A percentile compares a stretch with the other conserved stretches of the same genome.
Conservation (phyloP, 2,888 invertebrate genomes). For the Bombylius major region DNA sequence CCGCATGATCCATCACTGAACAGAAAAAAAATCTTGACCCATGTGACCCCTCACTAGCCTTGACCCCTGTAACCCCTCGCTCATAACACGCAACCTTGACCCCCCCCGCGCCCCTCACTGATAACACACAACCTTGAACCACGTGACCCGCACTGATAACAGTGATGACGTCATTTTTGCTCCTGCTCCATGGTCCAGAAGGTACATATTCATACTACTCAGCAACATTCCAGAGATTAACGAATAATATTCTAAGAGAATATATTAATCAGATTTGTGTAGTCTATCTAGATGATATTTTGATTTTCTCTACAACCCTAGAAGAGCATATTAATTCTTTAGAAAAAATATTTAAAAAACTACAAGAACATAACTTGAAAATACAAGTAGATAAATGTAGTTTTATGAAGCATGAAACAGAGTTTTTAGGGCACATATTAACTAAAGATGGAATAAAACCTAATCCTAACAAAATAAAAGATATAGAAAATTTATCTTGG, state of each 20-base stretch:
- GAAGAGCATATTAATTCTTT: conserved; percentile 19
- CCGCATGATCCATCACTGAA: too few relatives aligned
- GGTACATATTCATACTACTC: too few relatives aligned
- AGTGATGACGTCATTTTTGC: too few relatives aligned
- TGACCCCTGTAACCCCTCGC: too few relatives aligned
- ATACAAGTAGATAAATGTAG: conserved; percentile 16
- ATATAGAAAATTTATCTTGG: neutral
- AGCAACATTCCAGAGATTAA: conserved; percentile 18
- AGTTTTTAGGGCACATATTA: neutral
- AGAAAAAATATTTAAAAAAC: conserved; percentile 15
- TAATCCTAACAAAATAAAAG: neutral
- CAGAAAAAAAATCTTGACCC: too few relatives aligned
- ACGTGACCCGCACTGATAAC: too few relatives aligned
- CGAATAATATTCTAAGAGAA: conserved; percentile 8
- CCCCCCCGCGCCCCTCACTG: too few relatives aligned
- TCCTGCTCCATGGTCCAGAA: too few relatives aligned
- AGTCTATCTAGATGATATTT: conserved; percentile 17
- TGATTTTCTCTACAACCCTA: conserved; percentile 18
- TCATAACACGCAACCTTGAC: too few relatives aligned
- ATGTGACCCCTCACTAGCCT: too few relatives aligned
- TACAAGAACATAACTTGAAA: conserved; percentile 16
- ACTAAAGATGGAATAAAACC: neutral
- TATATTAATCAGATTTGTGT: conserved; percentile 1
- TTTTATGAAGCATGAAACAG: neutral
- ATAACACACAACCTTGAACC: too few relatives aligned